A percentile compares a stretch with the other conserved stretches of the same genome.
These are phyloP conservation scores for Periophthalmus modestus DNA, from an alignment of 2,113 vertebrate genomes.

Conservation along the genomic window DNA sequence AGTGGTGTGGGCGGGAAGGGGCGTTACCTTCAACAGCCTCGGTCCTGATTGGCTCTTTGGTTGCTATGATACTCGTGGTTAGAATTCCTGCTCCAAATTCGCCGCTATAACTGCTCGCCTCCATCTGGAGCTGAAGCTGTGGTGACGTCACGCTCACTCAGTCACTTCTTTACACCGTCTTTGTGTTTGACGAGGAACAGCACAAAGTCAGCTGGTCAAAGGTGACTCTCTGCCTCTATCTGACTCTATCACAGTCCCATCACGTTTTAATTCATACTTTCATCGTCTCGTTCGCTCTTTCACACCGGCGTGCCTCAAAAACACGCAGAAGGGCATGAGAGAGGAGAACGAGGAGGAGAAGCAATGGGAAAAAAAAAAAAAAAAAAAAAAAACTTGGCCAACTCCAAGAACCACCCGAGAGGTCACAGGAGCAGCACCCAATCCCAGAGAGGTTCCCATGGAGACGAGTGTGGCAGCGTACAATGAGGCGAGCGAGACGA, in stretches of 20 bases:
- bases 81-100: no score
- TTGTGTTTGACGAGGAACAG: slow-evolving; percentile 46
- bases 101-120: no score
- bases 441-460: slow-evolving; percentile 81
- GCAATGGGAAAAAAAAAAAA: slow-evolving; percentile 23
- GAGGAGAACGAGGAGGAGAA: slow-evolving; percentile 31
- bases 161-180: no score
- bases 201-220: slow-evolving; percentile 51
- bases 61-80: no score
- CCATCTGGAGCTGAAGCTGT: not conserved
- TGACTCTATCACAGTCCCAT: slow-evolving; percentile 13
- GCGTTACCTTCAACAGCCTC: no score
- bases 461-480: slow-evolving; percentile 78
- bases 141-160: no score
- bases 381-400: slow-evolving; percentile 56
- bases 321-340: slow-evolving; percentile 46
- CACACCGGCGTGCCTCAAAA: slow-evolving; percentile 40
- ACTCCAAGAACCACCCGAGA: slow-evolving; percentile 74
- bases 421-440: slow-evolving; percentile 81
- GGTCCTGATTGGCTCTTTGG: no score
- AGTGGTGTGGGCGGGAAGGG: no score
- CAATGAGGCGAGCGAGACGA: slow-evolving; percentile 74
- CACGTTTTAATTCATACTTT: not conserved
- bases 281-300: slow-evolving; percentile 26
- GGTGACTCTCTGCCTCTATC: slow-evolving; percentile 39